A percentile compares a stretch with the other conserved stretches of the same genome.
Conservation (phyloP, 2,888 invertebrate species). For the Stictocephala bisonia region DNA sequence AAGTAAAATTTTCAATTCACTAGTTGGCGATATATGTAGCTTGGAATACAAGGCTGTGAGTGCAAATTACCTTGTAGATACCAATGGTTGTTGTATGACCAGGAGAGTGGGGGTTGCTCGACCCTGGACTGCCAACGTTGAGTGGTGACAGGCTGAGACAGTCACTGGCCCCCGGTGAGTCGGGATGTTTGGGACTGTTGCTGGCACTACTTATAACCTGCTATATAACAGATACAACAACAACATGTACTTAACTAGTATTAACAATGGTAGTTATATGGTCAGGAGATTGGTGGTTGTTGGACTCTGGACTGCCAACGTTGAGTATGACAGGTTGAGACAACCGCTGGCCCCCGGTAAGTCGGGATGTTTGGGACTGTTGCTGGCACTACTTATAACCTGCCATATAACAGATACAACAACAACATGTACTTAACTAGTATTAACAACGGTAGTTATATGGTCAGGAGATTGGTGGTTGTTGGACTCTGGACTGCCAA, state of each 20-base stretch:
- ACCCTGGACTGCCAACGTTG: conserved; percentile 54
- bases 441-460: too few species aligned
- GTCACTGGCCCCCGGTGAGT: conserved; percentile 54
- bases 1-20: too few species aligned
- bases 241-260: too few species aligned
- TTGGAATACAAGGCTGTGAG: conserved; percentile 45
- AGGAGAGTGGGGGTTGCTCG: conserved; percentile 30
- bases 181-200: conserved; percentile 54
- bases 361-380: conserved; percentile 54
- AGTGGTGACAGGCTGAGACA: conserved; percentile 56
- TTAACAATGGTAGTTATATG: too few species aligned
- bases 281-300: conserved; percentile 22
- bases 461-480: neutral
- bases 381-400: conserved; percentile 49
- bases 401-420: too few species aligned
- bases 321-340: conserved; percentile 56
- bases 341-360: conserved; percentile 54
- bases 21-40: too few species aligned
- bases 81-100: conserved; percentile 36
- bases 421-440: too few species aligned
- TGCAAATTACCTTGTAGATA: conserved; percentile 48
- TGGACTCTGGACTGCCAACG: conserved; percentile 53
- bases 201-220: conserved; percentile 49
- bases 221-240: too few species aligned
- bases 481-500: conserved; percentile 52